phyloP scores from a whole-genome alignment of 2,797 vertebrate species.

The Cyprinella venusta region DNA sequence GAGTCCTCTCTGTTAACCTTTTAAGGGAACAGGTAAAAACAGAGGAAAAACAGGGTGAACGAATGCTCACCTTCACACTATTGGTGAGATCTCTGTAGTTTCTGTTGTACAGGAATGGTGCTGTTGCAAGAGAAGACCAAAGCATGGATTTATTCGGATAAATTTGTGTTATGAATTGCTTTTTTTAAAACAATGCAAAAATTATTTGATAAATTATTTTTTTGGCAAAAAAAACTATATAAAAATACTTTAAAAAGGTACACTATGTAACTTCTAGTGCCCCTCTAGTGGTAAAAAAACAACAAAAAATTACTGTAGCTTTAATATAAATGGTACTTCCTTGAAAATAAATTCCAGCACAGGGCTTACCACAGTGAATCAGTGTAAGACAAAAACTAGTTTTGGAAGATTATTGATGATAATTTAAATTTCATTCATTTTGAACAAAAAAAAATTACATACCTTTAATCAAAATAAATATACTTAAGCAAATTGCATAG shows the following conservation, averaged over 20 bases:
- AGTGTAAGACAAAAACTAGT: too few species aligned
- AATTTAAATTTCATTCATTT: too few species aligned
- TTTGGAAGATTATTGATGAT: too few species aligned
- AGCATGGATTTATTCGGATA: not conserved
- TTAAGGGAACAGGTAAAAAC: slow-evolving; percentile 62
- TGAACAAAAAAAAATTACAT: too few species aligned
- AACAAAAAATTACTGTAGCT: too few species aligned
- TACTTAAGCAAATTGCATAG: not conserved
- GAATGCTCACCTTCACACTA: slow-evolving; percentile 27
- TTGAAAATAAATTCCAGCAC: not conserved
- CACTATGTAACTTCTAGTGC: not conserved
- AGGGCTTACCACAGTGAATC: too few species aligned
- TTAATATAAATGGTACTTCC: not conserved
- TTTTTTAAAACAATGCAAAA: not conserved
- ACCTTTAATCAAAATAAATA: not conserved
- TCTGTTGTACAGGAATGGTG: not conserved
- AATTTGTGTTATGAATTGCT: not conserved
- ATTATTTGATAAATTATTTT: not conserved
- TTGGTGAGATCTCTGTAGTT: slow-evolving; percentile 17
- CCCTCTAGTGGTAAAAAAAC: not conserved
- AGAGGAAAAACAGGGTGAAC: slow-evolving; percentile 40
- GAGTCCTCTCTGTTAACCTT: slow-evolving; percentile 80
- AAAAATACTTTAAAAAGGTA: not conserved
- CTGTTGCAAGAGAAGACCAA: not conserved
- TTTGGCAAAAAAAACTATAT: not conserved